Conservation (phyloP, 2,113 vertebrate species). For the Campylomormyrus tamandua region DNA sequence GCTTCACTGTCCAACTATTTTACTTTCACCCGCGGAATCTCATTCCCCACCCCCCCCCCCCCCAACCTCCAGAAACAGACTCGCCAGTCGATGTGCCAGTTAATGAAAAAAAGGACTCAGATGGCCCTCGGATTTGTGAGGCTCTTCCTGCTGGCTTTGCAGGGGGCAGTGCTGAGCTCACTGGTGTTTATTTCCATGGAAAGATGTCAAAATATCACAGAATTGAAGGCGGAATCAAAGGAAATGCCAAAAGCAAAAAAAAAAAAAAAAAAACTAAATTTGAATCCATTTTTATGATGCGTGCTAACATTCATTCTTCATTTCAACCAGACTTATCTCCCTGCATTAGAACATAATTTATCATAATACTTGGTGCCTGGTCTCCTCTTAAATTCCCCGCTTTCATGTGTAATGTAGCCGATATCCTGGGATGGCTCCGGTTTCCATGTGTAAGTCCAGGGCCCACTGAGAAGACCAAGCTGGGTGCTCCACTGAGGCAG, state of each 20-base stretch:
- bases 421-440: slow-evolving; percentile 61
- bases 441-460: slow-evolving; percentile 49
- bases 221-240: not conserved
- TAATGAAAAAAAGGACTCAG: not conserved
- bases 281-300: slow-evolving; percentile 29
- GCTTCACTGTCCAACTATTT: not conserved
- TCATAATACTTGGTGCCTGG: slow-evolving; percentile 57
- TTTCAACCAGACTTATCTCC: slow-evolving; percentile 47
- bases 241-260: slow-evolving; percentile 18
- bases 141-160: not conserved
- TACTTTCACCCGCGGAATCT: not conserved
- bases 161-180: not conserved
- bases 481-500: not conserved
- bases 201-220: not conserved
- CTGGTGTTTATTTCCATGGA: not conserved
- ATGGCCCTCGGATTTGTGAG: not conserved
- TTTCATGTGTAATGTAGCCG: slow-evolving; percentile 64
- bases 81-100: not conserved
- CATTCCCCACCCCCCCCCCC: too few relatives aligned
- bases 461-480: not conserved
- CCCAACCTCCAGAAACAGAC: slow-evolving; percentile 7
- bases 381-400: slow-evolving; percentile 55
- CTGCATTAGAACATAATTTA: slow-evolving; percentile 54
- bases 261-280: not conserved
- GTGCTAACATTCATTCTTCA: slow-evolving; percentile 49